These are phyloP conservation scores for Pristionchus japonicus DNA, from an alignment of 2,888 invertebrate genomes.

Conservation along the genomic window DNA sequence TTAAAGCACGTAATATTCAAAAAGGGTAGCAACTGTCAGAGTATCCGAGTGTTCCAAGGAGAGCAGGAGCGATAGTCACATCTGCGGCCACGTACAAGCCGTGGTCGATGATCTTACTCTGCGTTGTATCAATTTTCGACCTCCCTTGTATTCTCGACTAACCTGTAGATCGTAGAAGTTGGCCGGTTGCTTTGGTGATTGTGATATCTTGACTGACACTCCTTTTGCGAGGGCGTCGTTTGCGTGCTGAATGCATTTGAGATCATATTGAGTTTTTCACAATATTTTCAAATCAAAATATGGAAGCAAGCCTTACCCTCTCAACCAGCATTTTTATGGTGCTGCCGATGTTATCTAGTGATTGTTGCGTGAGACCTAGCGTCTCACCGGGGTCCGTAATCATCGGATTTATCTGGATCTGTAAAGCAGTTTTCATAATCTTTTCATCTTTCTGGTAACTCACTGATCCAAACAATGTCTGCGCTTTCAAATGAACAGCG, in stretches of 20 bases:
- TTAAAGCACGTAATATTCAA: too few species aligned
- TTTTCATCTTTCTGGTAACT: background rate
- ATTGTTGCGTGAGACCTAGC: slow-evolving; percentile 69
- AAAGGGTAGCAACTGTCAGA: background rate
- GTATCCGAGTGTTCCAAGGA: slow-evolving; percentile 49
- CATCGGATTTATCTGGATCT: background rate
- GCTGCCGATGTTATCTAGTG: slow-evolving; percentile 64
- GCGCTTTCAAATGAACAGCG: background rate
- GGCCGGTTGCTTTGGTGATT: slow-evolving; percentile 66
- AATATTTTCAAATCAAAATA: too few species aligned
- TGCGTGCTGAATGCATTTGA: slow-evolving; percentile 56
- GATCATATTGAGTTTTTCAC: too few species aligned
- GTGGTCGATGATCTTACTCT: slow-evolving; percentile 65
- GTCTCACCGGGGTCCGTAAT: slow-evolving; percentile 54
- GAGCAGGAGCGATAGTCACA: slow-evolving; percentile 66
- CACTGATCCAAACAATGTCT: background rate
- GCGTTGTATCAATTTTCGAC: background rate
- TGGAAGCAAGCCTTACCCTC: background rate
- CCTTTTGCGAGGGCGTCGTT: slow-evolving; percentile 72
- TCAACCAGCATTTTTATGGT: slow-evolving; percentile 37
- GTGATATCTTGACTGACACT: slow-evolving; percentile 64
- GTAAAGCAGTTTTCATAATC: background rate
- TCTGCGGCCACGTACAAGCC: slow-evolving; percentile 70
- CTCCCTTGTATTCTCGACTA: background rate
- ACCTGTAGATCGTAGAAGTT: slow-evolving; percentile 65